Conservation (phyloP, 2,888 invertebrate species). For the Dryocosmus kuriphilus region DNA sequence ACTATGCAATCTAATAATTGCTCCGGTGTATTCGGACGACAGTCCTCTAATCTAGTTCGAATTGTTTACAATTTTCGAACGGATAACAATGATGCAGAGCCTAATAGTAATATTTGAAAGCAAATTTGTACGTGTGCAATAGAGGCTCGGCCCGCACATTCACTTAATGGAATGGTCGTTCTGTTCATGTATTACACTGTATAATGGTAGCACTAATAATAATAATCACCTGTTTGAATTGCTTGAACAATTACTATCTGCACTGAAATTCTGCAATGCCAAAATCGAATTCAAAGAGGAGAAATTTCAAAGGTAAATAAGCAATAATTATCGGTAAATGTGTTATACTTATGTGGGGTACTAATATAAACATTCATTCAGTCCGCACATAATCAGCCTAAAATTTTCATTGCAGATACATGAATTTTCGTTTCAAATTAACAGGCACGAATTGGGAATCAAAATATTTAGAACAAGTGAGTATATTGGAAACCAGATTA, state of each 20-base stretch:
- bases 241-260: background rate
- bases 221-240: slow-evolving; percentile 2
- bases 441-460: background rate
- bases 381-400: background rate
- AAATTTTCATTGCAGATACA: background rate
- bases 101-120: background rate
- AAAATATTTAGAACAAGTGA: no score
- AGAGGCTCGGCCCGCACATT: background rate
- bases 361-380: background rate
- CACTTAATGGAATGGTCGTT: background rate
- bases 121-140: background rate
- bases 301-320: background rate
- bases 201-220: background rate
- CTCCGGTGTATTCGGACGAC: background rate
- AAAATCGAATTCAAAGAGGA: background rate
- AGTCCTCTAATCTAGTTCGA: background rate
- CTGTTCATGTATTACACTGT: background rate
- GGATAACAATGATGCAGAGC: background rate
- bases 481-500: background rate
- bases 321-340: background rate
- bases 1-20: no score
- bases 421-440: background rate
- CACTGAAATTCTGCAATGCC: background rate
- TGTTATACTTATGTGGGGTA: background rate
- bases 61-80: background rate